Base-by-base conservation (phyloP, 1,140 invertebrate genomes). In the Camponotus vicinus region DNA sequence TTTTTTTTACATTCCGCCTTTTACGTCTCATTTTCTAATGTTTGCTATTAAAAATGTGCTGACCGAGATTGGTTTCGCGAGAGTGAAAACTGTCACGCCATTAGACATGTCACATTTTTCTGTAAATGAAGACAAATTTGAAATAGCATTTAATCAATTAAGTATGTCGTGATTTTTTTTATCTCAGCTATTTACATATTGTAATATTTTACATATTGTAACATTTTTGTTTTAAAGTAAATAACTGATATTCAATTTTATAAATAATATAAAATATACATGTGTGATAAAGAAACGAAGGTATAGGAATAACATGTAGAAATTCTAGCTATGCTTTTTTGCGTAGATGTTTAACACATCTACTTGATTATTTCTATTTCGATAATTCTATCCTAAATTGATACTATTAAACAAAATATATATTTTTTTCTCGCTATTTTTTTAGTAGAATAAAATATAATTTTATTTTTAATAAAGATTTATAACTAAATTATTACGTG, bases 31-130 rank as follows among this genome's bases (percentile, higher is more conserved):
- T n/a, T 55, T 77, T 45, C n/a, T 66, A 73, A 85, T 27, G 42
- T 67, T 49, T 66, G 34, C 37, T 32, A 80, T 85, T 67, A 77
- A 85, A 77, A 66, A 61, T 77, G n/a, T 27, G 6, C 11, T 55
- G 42, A 70, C 32, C 70, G 8, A 21, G 78, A 80, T 82, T 55
- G 21, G 21, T 69, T 80, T 55, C 21, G n/a, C 8, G n/a, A 70
- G n/a, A 70, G 11, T 27, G 45, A 37, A 34, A 55, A 57, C 15
- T 40, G n/a, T 5, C 40, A 7, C 15, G 32, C 2, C 59, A n/a
- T 5, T 37, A 80, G 64, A 69, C 77, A 55, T 40, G 77, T 9
- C 45, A 66, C 18, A 21, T 49, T 78, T 78, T 34, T 64, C 18
- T 27, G 6, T 37, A 27, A 52, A 42, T 3, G 40, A 63, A 42